These are phyloP conservation scores for Anarsia innoxiella DNA, from an alignment of 2,888 invertebrate species.

Conservation along the genomic window DNA sequence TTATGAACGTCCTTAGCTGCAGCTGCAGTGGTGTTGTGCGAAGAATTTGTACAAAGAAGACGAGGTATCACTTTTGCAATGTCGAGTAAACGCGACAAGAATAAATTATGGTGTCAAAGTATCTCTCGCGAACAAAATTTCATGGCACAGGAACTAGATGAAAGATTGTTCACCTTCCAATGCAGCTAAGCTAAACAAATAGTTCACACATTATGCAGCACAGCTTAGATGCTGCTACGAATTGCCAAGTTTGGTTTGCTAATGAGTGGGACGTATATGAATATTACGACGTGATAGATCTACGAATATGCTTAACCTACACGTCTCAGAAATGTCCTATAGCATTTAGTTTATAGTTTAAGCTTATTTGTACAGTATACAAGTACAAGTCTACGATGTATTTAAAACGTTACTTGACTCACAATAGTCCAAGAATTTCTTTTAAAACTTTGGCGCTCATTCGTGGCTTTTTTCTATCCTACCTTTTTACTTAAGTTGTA, in stretches of 20 bases:
- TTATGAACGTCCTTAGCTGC: too few relatives aligned
- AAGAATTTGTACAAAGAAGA: constrained; percentile 6
- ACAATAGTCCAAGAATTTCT: constrained; percentile 33
- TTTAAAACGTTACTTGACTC: constrained; percentile 30
- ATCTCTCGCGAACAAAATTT: constrained; percentile 5
- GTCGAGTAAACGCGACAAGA: constrained; percentile 2
- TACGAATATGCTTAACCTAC: too few relatives aligned
- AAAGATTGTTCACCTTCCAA: constrained; percentile 4
- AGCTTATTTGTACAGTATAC: too few relatives aligned
- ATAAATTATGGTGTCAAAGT: constrained; percentile 9
- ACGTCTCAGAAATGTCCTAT: too few relatives aligned
- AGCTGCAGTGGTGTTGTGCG: too few relatives aligned
- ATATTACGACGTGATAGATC: too few relatives aligned
- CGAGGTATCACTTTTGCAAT: constrained; percentile 1
- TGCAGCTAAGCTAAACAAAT: constrained; percentile 6
- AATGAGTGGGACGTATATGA: constrained; percentile 15
- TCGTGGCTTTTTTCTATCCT: constrained; percentile 38
- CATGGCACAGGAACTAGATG: constrained; percentile 4
- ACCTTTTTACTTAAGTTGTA: constrained; percentile 54
- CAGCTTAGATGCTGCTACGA: not conserved
- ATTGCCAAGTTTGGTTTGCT: constrained; percentile 6
- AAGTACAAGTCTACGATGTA: constrained; percentile 26
- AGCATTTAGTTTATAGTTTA: too few relatives aligned
- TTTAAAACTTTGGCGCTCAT: constrained; percentile 27
- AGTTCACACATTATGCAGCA: not conserved